Evolutionary conservation across 2,797 vertebrate genomes (phyloP), one percentile per base, ranked within the genome.

Genomic region (Onychomys arenicola): DNA sequence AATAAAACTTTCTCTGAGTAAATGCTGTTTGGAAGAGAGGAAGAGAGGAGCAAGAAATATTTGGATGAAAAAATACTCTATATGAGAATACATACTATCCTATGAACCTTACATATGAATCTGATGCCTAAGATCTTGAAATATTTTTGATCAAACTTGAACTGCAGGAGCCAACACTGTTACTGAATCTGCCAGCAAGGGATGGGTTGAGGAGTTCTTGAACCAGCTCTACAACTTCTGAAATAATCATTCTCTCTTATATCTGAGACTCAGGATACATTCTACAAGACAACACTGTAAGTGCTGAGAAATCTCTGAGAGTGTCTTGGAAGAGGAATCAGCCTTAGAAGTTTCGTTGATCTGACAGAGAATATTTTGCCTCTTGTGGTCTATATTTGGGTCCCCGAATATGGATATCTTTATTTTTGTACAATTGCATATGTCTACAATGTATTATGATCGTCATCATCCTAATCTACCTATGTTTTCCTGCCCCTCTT

Each of bases 1-100:
- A 57, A 10, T 46, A 37, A 78, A 69, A 25, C 21, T 63, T 84
- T 14, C 6, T 90, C 27, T 85, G 37, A 91, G 57, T 75, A 94
- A 73, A 76, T 65, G 32, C 1, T 25, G 84, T 13, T 16, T 75
- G 23, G 67, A 75, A 32, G 59, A 52, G 0, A 9, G 23, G 67
- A 75, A 32, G 59, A 52, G 0, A 9, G 14, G 55, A 25, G 32
- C 77, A 59, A 90, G 14, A 65, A 37, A 82, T 55, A 78, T 78
- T 73, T 85, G 10, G n/a, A 67, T 93, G 75, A 75, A 89, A 75
- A 25, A 43, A 0, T 37, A 67, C 2, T 4, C 21, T 16, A 0
- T 43, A 55, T 96, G 89, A 81, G 32, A 95, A 84, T 81, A 82
- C 9, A 75, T 67, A 94, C 63, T 89, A 87, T 40, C 40, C 23